Evolutionary conservation across 2,888 invertebrate species (phyloP), one percentile per base, ranked within the genome.

Genomic region (Megastigmus dorsalis): DNA sequence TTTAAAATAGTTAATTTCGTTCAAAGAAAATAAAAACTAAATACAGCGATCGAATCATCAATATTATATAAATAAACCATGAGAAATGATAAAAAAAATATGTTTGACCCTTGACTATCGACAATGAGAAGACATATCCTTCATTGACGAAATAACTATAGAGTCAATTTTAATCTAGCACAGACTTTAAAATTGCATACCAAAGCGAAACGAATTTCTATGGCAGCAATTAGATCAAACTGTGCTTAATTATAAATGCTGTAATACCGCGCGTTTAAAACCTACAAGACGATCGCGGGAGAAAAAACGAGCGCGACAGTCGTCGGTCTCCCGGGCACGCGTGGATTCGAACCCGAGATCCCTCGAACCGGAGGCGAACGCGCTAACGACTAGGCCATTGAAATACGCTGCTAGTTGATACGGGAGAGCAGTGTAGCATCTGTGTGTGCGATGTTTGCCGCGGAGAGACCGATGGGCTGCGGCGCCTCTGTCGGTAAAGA

Each of bases 181-280:
- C 84, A 82, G 81, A 79, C 69, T 84, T 85, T 86, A 84, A 84
- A 82, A 84, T 77, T 82, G 70, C 54, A 68, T 77, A 80, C 67
- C 80, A 48, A 82, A 30, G 1, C 65, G 26, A 33, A 71, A 60
- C 48, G 45, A 18, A n/a, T 48, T 38, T 62, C 30, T 30, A 7
- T 63, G 78, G 78, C 81, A 80, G 71, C 79, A 81, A 79, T 82
- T 79, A n/a, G 86, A 86, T 86, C 85, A 86, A 86, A 84, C 82
- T 82, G 82, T 86, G 86, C 86, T 10, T 23, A 7, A 18, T 6
- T 45, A 6, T 45, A 18, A 9, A 33, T 15, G 4, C 33, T 13
- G 4, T 36, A 41, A 41, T 10, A n/a, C 0, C 26, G 1, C 10
- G 43, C 18, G n/a, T 18, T 1, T 28, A n/a, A 52, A 28, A 28